Base-by-base conservation (phyloP, 2,113 vertebrate genomes). In the Laticauda colubrina region DNA sequence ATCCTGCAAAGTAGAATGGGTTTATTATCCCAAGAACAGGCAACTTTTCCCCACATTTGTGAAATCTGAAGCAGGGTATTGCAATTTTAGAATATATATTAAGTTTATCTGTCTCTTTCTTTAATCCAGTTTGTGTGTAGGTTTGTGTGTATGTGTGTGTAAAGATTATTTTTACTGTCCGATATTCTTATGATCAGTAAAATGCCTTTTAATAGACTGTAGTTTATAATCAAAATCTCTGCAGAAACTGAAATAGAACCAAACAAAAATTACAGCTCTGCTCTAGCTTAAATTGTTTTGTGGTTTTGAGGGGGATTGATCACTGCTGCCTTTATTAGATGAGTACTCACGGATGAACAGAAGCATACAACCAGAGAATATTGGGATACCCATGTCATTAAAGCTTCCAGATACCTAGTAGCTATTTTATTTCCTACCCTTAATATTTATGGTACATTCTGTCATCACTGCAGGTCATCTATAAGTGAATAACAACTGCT, bases 361-460 rank as follows among this genome's bases (percentile, higher is more conserved):
- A n/a, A 48, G 14, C 14, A 57, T 69, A 34, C 26, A 26, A 29
- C 29, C 0, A 43, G 0, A 0, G 0, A 0, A 69, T 85, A 0
- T 4, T 5, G 48, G 0, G 0, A 0, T 0, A 0, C 1, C 55
- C 90, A 69, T 53, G 0, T 3, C 69, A 0, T 18, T 3, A 29
- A 34, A 43, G 2, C 6, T 89, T n/a, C 15, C 23, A 48, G 1
- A 54, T 24, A 45, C 53, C 61, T 45, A 89, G 64, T 23, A 43
- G 0, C 10, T 54, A 34, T 75, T 14, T 91, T 18, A 29, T 92
- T 15, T 91, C 14, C 26, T 91, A 91, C 87, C 24, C 0, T 89
- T 87, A 56, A 45, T 0, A 90, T 24, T 0, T 56, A 0, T 48
- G 90, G 9, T 20, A 2, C 23, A 0, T 0, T 1, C 93, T 92